Evolutionary conservation across 2,113 vertebrate genomes (phyloP).

Genomic region (Carassius carassius): DNA sequence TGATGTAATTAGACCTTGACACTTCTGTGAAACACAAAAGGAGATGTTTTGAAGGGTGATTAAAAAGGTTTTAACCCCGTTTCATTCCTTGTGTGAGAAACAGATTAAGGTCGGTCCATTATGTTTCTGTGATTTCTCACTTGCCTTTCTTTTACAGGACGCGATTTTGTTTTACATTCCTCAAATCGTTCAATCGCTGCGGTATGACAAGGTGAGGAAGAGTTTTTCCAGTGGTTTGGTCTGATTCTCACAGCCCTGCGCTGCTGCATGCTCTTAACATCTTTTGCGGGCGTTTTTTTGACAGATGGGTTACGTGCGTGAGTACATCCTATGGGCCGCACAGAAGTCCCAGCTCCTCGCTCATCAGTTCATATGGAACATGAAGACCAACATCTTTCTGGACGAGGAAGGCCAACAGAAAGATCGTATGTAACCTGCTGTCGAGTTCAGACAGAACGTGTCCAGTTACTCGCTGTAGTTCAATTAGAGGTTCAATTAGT

Average conservation of each 20-base stretch:
- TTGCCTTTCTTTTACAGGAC: slow-evolving; percentile 73
- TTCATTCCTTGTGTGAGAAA: background rate
- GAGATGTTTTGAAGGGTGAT: background rate
- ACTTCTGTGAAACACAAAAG: background rate
- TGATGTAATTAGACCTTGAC: background rate
- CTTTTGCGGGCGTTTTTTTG: background rate
- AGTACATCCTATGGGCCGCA: slow-evolving; percentile 97
- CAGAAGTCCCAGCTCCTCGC: slow-evolving; percentile 96
- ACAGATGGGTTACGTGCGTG: slow-evolving; percentile 97
- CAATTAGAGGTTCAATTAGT: background rate
- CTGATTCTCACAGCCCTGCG: background rate
- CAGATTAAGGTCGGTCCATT: background rate
- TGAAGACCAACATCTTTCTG: slow-evolving; percentile 97
- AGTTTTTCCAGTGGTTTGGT: background rate
- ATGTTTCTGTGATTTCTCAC: slow-evolving; percentile 2
- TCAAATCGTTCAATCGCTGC: slow-evolving; percentile 95
- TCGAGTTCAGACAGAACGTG: background rate
- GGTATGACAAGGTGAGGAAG: slow-evolving; percentile 93
- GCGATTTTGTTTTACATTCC: slow-evolving; percentile 99
- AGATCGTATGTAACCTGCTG: slow-evolving; percentile 83
- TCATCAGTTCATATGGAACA: slow-evolving; percentile 99
- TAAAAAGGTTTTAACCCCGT: too few relatives aligned
- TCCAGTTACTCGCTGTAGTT: background rate
- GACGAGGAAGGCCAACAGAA: slow-evolving; percentile 96
- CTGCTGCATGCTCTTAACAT: background rate